Evolutionary conservation across 2,113 vertebrate genomes (phyloP).

Genomic region (Trichechus manatus): DNA sequence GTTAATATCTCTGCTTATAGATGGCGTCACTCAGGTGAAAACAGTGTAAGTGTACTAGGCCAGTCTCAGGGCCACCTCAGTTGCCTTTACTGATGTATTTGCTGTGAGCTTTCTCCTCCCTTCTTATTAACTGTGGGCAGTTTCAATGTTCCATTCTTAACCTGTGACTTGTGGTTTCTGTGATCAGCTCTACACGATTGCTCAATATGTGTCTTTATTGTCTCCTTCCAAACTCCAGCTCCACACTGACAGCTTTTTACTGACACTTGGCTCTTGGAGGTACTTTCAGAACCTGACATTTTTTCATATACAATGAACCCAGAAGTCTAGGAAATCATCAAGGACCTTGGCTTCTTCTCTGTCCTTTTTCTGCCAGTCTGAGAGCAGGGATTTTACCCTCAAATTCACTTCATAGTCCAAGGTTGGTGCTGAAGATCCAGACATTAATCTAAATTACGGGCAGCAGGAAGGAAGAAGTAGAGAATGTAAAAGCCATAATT

Average conservation of each 20-base stretch:
- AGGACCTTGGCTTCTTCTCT: not conserved
- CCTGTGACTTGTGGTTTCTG: not conserved
- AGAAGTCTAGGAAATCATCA: not conserved
- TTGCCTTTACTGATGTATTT: not conserved
- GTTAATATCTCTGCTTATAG: not conserved
- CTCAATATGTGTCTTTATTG: not conserved
- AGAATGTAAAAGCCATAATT: not conserved
- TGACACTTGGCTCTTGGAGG: not conserved
- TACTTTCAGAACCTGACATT: not conserved
- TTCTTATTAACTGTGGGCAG: not conserved
- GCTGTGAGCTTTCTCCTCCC: not conserved
- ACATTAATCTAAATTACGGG: not conserved
- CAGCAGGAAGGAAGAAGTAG: not conserved
- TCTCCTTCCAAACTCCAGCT: not conserved
- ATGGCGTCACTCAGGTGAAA: not conserved
- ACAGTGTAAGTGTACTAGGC: not conserved
- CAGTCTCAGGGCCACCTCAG: not conserved
- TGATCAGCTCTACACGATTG: not conserved
- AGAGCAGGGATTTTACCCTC: not conserved
- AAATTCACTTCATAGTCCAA: not conserved
- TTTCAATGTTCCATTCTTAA: not conserved
- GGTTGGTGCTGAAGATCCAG: not conserved
- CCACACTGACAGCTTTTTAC: not conserved
- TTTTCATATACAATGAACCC: not conserved
- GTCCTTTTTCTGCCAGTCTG: not conserved